These are phyloP conservation scores for Channallabes apus DNA, from an alignment of 2,797 vertebrate species.

Conservation along the genomic window DNA sequence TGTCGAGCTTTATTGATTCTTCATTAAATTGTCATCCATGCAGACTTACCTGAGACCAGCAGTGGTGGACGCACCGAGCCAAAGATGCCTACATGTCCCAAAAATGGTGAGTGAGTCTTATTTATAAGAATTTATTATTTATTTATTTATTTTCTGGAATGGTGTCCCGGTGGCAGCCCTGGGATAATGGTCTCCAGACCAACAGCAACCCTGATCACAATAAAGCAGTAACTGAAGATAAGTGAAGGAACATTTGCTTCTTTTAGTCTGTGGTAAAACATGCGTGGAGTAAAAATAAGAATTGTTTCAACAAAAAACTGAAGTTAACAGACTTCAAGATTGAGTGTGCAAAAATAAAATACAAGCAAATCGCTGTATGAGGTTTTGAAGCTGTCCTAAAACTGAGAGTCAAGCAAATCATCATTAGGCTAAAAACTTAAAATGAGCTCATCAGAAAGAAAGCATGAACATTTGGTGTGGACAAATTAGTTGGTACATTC, in stretches of 20 bases:
- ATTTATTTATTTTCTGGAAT: neutral
- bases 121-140: neutral
- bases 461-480: neutral
- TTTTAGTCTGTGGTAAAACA: neutral
- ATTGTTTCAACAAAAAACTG: neutral
- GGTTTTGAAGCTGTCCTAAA: neutral
- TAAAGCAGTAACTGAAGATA: neutral
- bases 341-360: neutral
- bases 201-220: neutral
- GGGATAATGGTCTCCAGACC: neutral
- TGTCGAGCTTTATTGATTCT: neutral
- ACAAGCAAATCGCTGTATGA: neutral
- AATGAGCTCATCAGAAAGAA: neutral
- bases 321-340: neutral
- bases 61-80: slow-evolving; percentile 44
- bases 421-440: neutral
- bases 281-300: neutral
- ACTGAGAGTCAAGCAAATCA: neutral
- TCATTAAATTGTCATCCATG: neutral
- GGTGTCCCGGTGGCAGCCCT: no score
- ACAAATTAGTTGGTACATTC: neutral
- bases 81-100: slow-evolving; percentile 54
- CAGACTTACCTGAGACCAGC: slow-evolving; percentile 25
- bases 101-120: slow-evolving; percentile 50
- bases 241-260: neutral